Conservation (phyloP, 2,113 vertebrate species). For the Lepisosteus osseus region DNA sequence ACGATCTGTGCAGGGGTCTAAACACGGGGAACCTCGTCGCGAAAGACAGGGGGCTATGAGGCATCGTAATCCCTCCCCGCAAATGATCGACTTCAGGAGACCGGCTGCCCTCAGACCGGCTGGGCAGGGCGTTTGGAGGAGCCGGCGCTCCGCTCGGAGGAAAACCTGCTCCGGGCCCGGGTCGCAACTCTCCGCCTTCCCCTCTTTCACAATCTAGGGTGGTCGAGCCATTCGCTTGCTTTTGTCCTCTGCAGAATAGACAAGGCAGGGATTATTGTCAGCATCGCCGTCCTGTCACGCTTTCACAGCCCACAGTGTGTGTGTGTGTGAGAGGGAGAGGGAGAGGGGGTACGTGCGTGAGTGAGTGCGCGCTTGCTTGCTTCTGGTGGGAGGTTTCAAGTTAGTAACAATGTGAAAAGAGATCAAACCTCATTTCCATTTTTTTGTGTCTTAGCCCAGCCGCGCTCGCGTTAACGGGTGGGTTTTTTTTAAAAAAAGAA, state of each 20-base stretch:
- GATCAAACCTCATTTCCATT: too few species aligned
- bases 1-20: conserved; percentile 74
- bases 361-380: too few species aligned
- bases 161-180: conserved; percentile 44
- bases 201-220: conserved; percentile 57
- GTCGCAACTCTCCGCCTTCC: conserved; percentile 62
- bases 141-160: conserved; percentile 48
- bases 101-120: conserved; percentile 52
- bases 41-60: conserved; percentile 70
- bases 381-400: too few species aligned
- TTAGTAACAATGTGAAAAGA: too few species aligned
- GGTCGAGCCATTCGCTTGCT: conserved; percentile 73
- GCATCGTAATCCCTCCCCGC: conserved; percentile 61
- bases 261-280: conserved; percentile 42
- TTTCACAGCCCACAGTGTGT: background rate
- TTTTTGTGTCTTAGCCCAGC: too few species aligned
- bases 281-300: background rate
- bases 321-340: too few species aligned
- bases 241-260: conserved; percentile 69
- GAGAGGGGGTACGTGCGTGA: too few species aligned
- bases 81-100: conserved; percentile 57
- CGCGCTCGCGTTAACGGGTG: too few species aligned
- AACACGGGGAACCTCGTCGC: conserved; percentile 76
- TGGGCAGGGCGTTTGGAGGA: conserved; percentile 53
- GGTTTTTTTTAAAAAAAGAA: too few species aligned